Evolutionary conservation across 2,797 vertebrate genomes (phyloP).

Genomic region (Denticeps clupeoides): DNA sequence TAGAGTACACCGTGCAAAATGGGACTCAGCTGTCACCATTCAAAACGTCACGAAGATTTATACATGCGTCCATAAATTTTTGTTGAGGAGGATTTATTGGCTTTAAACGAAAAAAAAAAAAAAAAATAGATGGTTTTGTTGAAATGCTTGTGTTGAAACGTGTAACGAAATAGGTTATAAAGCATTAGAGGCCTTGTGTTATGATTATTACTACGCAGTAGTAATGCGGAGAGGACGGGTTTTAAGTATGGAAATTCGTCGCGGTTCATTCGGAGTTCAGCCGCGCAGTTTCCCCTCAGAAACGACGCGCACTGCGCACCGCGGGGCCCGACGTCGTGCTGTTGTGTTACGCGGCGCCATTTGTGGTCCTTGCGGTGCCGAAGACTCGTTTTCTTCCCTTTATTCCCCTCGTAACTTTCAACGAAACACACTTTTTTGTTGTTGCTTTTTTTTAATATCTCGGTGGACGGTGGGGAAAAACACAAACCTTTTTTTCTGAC

Average conservation of each 20-base stretch:
- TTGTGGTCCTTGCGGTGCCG: too few relatives aligned
- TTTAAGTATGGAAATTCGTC: too few relatives aligned
- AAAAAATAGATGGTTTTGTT: background rate
- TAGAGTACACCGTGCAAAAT: constrained; percentile 46
- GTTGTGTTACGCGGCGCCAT: too few relatives aligned
- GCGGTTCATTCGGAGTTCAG: background rate
- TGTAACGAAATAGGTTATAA: background rate
- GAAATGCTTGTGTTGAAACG: background rate
- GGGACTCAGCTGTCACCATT: constrained; percentile 50
- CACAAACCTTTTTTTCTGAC: too few relatives aligned
- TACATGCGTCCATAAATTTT: constrained; percentile 45
- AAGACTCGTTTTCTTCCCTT: too few relatives aligned
- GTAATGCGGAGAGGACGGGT: too few relatives aligned
- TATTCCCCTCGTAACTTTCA: too few relatives aligned
- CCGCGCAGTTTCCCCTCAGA: background rate
- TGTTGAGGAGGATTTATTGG: constrained; percentile 16
- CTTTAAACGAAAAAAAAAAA: background rate
- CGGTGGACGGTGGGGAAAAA: too few relatives aligned
- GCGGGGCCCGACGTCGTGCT: too few relatives aligned
- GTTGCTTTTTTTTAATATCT: too few relatives aligned
- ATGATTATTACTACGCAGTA: background rate
- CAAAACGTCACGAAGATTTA: constrained; percentile 54
- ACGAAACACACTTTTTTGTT: too few relatives aligned
- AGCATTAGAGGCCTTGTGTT: background rate
- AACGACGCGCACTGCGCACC: too few relatives aligned